Conservation (phyloP, 2,888 invertebrate species). For the Drosophila setosimentum region DNA sequence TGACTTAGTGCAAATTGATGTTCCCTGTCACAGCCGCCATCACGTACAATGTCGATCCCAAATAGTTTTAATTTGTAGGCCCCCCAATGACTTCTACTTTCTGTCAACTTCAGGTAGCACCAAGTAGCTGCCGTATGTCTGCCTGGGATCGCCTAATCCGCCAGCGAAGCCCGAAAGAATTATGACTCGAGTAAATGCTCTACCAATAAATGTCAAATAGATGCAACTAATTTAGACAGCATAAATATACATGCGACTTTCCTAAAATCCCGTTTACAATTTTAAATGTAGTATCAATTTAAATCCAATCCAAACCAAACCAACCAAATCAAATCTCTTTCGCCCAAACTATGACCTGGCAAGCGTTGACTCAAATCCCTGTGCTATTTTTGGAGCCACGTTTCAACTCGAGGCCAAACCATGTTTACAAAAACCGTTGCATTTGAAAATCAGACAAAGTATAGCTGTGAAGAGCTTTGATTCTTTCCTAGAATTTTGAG, state of each 20-base stretch:
- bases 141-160: constrained; percentile 18
- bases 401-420: neutral
- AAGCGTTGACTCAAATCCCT: neutral
- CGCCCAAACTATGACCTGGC: neutral
- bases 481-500: neutral
- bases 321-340: too few species aligned
- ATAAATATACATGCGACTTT: neutral
- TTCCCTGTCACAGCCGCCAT: constrained; percentile 57
- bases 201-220: constrained; percentile 54
- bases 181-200: constrained; percentile 53
- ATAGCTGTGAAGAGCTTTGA: neutral
- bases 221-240: neutral
- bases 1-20: constrained; percentile 70
- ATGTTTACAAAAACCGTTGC: rapidly evolving
- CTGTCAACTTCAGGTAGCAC: constrained; percentile 35
- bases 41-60: constrained; percentile 26
- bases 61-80: constrained; percentile 45
- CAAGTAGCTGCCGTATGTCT: neutral
- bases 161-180: constrained; percentile 25
- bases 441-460: neutral
- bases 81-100: constrained; percentile 24
- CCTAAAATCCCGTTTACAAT: neutral
- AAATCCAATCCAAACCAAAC: too few species aligned
- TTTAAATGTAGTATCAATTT: neutral
- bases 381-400: neutral